Evolutionary conservation across 2,113 vertebrate species (phyloP).

Genomic region (Candoia aspera): DNA sequence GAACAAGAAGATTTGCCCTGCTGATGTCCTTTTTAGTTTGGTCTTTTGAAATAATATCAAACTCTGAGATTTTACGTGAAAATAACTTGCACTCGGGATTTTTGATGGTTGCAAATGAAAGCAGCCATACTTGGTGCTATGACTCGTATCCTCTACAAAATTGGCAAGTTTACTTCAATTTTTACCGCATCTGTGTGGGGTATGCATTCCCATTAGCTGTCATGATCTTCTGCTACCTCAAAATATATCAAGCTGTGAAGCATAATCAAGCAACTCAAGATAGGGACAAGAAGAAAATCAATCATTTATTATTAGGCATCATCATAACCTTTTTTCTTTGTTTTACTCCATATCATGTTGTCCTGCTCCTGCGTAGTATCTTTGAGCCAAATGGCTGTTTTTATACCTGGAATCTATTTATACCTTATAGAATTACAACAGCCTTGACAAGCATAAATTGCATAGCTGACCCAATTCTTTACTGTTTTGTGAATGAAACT

Average conservation of each 20-base stretch:
- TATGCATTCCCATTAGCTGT: conserved; percentile 77
- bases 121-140: conserved; percentile 74
- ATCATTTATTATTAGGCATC: conserved; percentile 75
- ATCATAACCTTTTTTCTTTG: conserved; percentile 79
- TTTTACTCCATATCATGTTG: conserved; percentile 83
- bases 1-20: conserved; percentile 75
- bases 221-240: conserved; percentile 77
- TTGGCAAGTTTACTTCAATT: conserved; percentile 65
- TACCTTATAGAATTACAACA: conserved; percentile 77
- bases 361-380: conserved; percentile 77
- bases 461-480: conserved; percentile 85
- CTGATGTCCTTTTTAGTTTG: conserved; percentile 74
- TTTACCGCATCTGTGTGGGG: conserved; percentile 75
- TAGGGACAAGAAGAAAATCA: conserved; percentile 78
- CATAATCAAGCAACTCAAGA: conserved; percentile 80
- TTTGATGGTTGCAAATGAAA: conserved; percentile 27
- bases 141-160: conserved; percentile 75
- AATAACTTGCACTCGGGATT: conserved; percentile 54
- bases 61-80: conserved; percentile 69
- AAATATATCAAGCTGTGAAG: conserved; percentile 76
- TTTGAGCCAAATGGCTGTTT: conserved; percentile 52
- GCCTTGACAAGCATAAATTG: conserved; percentile 84
- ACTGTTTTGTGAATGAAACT: conserved; percentile 85
- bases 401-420: conserved; percentile 44
- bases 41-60: conserved; percentile 76